phyloP scores from a whole-genome alignment of 2,888 invertebrate genomes.

The Liposcelis brunnea region DNA sequence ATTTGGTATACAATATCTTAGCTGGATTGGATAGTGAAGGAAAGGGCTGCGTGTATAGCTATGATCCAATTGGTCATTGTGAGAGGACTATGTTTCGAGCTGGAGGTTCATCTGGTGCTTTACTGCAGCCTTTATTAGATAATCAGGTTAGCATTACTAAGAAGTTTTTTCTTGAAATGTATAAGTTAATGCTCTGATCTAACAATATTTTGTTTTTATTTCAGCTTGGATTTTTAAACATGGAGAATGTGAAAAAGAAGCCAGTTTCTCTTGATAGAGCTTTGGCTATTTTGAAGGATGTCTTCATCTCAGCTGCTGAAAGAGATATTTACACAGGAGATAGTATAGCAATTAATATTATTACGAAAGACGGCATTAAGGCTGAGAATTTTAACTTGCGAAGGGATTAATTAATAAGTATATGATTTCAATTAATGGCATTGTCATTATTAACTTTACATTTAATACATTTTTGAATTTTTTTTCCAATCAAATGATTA shows the following conservation, averaged over 20 bases:
- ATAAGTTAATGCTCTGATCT: not conserved
- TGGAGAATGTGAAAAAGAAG: slow-evolving; percentile 45
- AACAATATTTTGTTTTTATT: slow-evolving; percentile 16
- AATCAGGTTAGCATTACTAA: slow-evolving; percentile 50
- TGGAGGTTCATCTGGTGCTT: slow-evolving; percentile 75
- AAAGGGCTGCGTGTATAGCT: slow-evolving; percentile 86
- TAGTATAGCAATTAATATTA: slow-evolving; percentile 64
- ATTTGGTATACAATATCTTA: slow-evolving; percentile 87
- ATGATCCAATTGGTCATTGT: slow-evolving; percentile 94
- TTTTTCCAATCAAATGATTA: no score
- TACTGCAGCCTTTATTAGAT: slow-evolving; percentile 88
- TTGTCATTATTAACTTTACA: no score
- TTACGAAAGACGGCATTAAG: slow-evolving; percentile 73
- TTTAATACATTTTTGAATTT: no score
- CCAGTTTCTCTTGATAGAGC: slow-evolving; percentile 66
- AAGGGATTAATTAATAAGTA: slow-evolving; percentile 52
- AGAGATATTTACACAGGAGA: slow-evolving; percentile 97
- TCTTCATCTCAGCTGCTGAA: slow-evolving; percentile 94
- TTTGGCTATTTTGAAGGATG: slow-evolving; percentile 73
- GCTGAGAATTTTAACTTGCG: slow-evolving; percentile 58
- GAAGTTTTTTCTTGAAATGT: not conserved
- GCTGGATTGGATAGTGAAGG: slow-evolving; percentile 88
- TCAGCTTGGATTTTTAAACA: slow-evolving; percentile 73
- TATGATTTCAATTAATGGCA: not conserved
- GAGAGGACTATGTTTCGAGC: slow-evolving; percentile 72